phyloP scores from a whole-genome alignment of 2,797 vertebrate species.

The Momotus momota region DNA sequence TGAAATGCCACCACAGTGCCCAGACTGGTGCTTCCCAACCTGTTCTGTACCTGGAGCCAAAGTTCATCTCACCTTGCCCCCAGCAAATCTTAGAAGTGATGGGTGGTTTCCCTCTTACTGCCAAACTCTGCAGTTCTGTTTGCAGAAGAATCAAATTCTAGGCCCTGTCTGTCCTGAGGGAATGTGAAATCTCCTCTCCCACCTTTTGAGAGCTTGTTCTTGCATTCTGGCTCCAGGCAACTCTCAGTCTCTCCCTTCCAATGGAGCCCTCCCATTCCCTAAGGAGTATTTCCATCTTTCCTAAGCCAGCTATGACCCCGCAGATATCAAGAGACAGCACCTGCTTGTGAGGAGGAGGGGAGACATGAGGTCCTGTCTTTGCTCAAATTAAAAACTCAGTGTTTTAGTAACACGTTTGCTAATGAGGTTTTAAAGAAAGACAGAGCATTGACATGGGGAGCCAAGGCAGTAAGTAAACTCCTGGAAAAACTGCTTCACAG shows the following conservation, averaged over 20 bases:
- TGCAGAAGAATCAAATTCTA: background rate
- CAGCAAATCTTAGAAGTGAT: background rate
- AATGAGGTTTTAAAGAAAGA: background rate
- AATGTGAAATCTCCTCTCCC: background rate
- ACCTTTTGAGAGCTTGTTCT: background rate
- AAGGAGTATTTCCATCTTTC: background rate
- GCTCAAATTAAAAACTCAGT: background rate
- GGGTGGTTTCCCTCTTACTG: background rate
- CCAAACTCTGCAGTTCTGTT: background rate
- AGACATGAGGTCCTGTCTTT: background rate
- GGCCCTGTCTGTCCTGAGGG: accelerated
- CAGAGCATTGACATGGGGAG: background rate
- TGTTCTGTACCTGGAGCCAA: background rate
- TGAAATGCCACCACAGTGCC: background rate
- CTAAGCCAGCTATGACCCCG: accelerated
- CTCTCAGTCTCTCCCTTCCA: background rate
- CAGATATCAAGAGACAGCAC: background rate
- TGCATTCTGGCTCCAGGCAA: background rate
- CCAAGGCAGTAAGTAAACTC: background rate
- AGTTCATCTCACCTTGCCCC: background rate
- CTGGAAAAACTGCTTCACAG: background rate
- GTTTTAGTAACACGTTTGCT: background rate
- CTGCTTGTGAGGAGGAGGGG: background rate
- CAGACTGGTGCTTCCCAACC: background rate
- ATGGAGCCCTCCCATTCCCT: background rate